Evolutionary conservation across 1,140 invertebrate species (phyloP), one percentile per base, ranked within the genome.

Genomic region (Zaprionus inermis): DNA sequence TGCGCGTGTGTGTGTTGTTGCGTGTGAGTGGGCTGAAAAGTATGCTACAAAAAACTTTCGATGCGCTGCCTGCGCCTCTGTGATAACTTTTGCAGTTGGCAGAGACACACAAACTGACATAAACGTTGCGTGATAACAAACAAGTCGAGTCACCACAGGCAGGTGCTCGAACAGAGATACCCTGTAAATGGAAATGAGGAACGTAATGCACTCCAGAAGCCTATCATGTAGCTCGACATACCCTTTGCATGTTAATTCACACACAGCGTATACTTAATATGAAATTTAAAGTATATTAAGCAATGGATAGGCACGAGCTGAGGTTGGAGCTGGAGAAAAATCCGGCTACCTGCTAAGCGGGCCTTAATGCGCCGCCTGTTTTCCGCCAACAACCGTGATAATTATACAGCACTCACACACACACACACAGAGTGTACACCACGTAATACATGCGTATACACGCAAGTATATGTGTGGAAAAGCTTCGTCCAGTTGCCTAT

Each of bases 271-370:
- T 74, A 72, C 64, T 79, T 75, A 76, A 81, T 82, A 72, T 67
- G 32, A 67, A 78, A 82, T 82, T 86, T 79, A 86, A 85, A 82
- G 82, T 77, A 69, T 72, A 75, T 86, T 78, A 72, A 72, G 66
- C 75, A 70, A 76, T 86, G 78, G 58, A 67, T 77, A 57, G 82
- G 65, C 82, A 85, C 82, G 78, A 44, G 70, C n/a, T 16, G 38
- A 44, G n/a, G n/a, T 0, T 34, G 32, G 32, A 34, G 9, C 9
- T 16, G 38, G n/a, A 16, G n/a, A 32, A 22, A 14, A 44, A 16
- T 57, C 12, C 61, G 41, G 18, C 20, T 72, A 34, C 52, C 38
- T 24, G 52, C 66, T 80, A 78, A 74, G 74, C 76, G 56, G 76
- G 76, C n/a, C 76, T 83, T 84, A 86, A 86, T 69, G 59, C 75